Base-by-base conservation (phyloP, 2,113 vertebrate species). In the Chiloscyllium plagiosum region DNA sequence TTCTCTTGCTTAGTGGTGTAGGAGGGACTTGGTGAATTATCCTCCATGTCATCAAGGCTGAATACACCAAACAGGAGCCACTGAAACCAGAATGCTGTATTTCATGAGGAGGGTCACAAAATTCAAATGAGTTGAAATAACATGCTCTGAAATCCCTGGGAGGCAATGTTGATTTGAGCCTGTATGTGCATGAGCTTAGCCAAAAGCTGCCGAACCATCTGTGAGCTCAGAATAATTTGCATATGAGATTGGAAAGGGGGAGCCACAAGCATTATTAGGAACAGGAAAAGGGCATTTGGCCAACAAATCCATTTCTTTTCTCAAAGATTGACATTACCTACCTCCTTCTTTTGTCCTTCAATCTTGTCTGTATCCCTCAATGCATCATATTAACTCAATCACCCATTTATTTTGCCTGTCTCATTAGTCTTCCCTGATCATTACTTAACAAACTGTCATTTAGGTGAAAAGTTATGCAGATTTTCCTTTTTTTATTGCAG, bases 131-230 rank as follows among this genome's bases (percentile, higher is more conserved):
- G 8, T 42, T 24, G 68, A 70, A 94, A 47, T 69, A 94, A 69
- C 37, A 76, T 72, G 20, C 94, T 76, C 47, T 26, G 52, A 52
- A 50, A 95, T 47, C 69, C 2, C 68, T 5, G 93, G 12, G 89
- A 93, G 89, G 89, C 61, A 93, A 17, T 33, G 10, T 65, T 33
- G 33, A 92, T 93, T 93, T 65, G n/a, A 93, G 89, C 89, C 33
- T 66, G 65, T 37, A 66, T 66, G n/a, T 66, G 61, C 89, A 66
- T 22, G n/a, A 93, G 56, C 56, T 92, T n/a, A 93, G 61, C 89
- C 61, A 93, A 93, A 90, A 93, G 61, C 89, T 93, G 89, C 89
- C 17, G 56, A 37, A 24, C 89, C 89, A 93, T 93, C 89, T 93
- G 89, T 93, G 65, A 37, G 56, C 33, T 93, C 89, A 68, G 61